A percentile compares a stretch with the other conserved stretches of the same genome.
These are phyloP conservation scores for Cerastoderma edule DNA, from an alignment of 2,888 invertebrate genomes.

Conservation along the genomic window DNA sequence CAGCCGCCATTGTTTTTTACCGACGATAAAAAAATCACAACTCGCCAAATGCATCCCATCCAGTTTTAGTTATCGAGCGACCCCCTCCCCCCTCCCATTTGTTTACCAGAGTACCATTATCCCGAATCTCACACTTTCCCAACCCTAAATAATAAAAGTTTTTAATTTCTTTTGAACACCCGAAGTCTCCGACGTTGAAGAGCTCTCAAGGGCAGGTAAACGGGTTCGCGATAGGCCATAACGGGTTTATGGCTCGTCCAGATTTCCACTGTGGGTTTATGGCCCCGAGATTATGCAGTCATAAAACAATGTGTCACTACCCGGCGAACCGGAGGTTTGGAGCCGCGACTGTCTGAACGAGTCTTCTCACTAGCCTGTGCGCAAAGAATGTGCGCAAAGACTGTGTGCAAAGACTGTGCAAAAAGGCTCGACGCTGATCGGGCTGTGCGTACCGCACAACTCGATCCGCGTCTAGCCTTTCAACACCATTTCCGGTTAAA, in stretches of 20 bases:
- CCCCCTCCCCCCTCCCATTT: too few species aligned
- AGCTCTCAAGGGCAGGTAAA: conserved; percentile 59
- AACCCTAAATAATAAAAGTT: conserved; percentile 47
- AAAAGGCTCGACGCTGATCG: too few species aligned
- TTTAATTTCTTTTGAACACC: conserved; percentile 53
- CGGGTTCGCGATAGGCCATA: conserved; percentile 57
- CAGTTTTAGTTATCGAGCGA: not conserved
- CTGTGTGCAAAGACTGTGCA: too few species aligned
- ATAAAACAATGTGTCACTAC: conserved; percentile 48
- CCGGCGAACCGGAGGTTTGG: conserved; percentile 13
- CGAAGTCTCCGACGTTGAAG: conserved; percentile 53
- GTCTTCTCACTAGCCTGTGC: too few species aligned
- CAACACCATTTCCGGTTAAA: too few species aligned
- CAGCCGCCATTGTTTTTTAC: conserved; percentile 14
- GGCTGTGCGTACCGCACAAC: too few species aligned
- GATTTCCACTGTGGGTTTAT: conserved; percentile 57
- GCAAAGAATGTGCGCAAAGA: too few species aligned
- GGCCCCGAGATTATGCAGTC: conserved; percentile 51
- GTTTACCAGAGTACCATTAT: conserved; percentile 2
- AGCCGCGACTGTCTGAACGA: too few species aligned
- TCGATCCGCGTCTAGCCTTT: too few species aligned
- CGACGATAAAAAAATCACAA: conserved; percentile 4
- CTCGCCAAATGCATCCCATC: not conserved
- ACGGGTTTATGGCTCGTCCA: conserved; percentile 47
- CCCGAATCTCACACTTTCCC: conserved; percentile 36